Conservation (phyloP, 2,888 invertebrate genomes). For the Dyspetes luteomarginatus region DNA sequence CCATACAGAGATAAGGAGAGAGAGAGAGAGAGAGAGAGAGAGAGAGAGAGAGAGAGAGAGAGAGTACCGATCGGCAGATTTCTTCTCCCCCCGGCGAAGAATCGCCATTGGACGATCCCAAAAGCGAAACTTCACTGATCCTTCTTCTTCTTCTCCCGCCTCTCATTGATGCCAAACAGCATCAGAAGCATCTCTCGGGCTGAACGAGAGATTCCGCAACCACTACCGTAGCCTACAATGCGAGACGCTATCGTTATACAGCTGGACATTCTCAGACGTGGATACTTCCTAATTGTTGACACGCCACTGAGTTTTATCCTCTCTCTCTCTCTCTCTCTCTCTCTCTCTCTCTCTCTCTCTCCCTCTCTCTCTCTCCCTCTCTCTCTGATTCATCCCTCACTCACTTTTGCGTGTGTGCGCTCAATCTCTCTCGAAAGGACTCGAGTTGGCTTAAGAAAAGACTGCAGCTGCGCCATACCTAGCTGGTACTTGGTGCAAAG, state of each 20-base stretch:
- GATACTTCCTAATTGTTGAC: conserved; percentile 81
- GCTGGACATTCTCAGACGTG: conserved; percentile 76
- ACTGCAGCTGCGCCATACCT: conserved; percentile 43
- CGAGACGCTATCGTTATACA: conserved; percentile 76
- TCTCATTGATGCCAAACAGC: conserved; percentile 38
- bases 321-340: background rate
- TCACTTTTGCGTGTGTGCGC: conserved; percentile 1
- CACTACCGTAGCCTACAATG: conserved; percentile 12
- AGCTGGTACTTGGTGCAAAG: conserved; percentile 21
- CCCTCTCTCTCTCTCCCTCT: background rate
- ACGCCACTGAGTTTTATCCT: conserved; percentile 66
- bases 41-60: conserved; percentile 12
- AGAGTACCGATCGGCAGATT: conserved; percentile 51
- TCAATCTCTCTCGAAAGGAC: conserved; percentile 33
- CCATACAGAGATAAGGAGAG: conserved; percentile 36
- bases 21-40: conserved; percentile 2
- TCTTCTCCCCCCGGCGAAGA: conserved; percentile 39
- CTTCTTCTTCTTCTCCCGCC: conserved; percentile 26
- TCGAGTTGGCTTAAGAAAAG: conserved; percentile 36
- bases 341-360: conserved; percentile 6
- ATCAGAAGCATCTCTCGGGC: conserved; percentile 24
- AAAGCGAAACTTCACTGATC: conserved; percentile 66
- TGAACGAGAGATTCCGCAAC: conserved; percentile 18
- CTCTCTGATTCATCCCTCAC: background rate
- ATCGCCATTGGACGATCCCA: conserved; percentile 66